A percentile compares a stretch with the other conserved stretches of the same genome.
Evolutionary conservation across 2,113 vertebrate genomes (phyloP).

Genomic region (Aix galericulata): DNA sequence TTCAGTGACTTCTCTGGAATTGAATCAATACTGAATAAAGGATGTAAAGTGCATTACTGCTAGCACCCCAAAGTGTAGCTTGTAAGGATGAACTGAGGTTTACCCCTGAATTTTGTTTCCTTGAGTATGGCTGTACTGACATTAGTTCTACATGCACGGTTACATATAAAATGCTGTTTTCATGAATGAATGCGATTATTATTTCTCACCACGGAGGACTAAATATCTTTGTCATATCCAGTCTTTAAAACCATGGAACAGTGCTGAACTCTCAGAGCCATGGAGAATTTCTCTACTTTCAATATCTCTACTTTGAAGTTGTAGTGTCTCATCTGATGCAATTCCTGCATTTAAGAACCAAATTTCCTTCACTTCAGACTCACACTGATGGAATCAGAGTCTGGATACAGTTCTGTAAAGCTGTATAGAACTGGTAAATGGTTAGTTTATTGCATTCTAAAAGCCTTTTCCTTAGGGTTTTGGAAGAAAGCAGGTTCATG

Average conservation of each 20-base stretch:
- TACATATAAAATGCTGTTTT: no score
- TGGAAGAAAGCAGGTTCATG: neutral
- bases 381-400: neutral
- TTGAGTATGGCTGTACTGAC: neutral
- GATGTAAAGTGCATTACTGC: neutral
- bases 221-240: no score
- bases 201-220: neutral
- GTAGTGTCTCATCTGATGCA: neutral
- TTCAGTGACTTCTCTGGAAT: neutral
- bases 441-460: neutral
- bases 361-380: neutral
- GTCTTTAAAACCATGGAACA: neutral
- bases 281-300: neutral
- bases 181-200: neutral
- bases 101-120: neutral
- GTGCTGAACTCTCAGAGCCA: neutral
- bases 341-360: neutral
- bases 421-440: neutral
- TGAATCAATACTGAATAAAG: neutral
- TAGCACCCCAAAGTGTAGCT: no score
- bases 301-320: neutral
- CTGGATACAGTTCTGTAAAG: neutral
- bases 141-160: no score
- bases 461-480: neutral
- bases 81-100: neutral